A percentile compares a stretch with the other conserved stretches of the same genome.
These are phyloP conservation scores for Zoroaster sp. DNA, from an alignment of 53 echinoderm and acorn worm genomes.

Conservation along the genomic window DNA sequence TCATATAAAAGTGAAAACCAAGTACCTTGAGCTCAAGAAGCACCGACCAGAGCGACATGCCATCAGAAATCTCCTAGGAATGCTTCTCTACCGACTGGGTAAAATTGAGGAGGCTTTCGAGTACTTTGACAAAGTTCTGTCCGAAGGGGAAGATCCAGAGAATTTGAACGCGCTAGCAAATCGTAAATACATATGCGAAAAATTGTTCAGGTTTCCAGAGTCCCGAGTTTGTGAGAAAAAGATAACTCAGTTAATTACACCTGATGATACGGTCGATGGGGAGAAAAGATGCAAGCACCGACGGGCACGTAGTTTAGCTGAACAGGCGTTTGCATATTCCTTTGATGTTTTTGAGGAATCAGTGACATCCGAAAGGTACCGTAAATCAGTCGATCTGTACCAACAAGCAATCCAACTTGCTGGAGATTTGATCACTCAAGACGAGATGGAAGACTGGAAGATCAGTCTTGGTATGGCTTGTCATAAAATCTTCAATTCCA, in stretches of 20 bases:
- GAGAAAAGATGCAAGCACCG: background rate
- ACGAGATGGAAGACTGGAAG: constrained; percentile 31
- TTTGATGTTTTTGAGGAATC: constrained; percentile 23
- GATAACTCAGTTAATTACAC: background rate
- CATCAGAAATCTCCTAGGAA: constrained; percentile 23
- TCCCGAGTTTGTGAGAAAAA: background rate
- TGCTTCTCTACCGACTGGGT: background rate
- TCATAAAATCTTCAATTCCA: background rate
- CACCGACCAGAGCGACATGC: constrained; percentile 18
- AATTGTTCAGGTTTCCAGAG: background rate
- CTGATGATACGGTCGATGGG: background rate
- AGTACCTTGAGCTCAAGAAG: constrained; percentile 4
- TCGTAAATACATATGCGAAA: constrained; percentile 19
- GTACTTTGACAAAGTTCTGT: constrained; percentile 12
- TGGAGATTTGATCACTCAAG: background rate
- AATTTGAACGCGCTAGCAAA: constrained; percentile 57
- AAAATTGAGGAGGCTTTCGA: background rate
- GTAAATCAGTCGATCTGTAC: constrained; percentile 19
- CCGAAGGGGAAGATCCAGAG: constrained; percentile 17
- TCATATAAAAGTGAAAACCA: background rate
- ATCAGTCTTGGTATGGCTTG: background rate
- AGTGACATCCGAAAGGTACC: constrained; percentile 11
- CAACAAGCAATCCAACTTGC: constrained; percentile 25
- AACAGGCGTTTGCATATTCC: constrained; percentile 34
- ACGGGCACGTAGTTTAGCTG: constrained; percentile 32